Percentiles rank a stretch among this genome's conserved stretches.
phyloP scores from a whole-genome alignment of 2,113 vertebrate genomes.

The Oreocharis arfaki region DNA sequence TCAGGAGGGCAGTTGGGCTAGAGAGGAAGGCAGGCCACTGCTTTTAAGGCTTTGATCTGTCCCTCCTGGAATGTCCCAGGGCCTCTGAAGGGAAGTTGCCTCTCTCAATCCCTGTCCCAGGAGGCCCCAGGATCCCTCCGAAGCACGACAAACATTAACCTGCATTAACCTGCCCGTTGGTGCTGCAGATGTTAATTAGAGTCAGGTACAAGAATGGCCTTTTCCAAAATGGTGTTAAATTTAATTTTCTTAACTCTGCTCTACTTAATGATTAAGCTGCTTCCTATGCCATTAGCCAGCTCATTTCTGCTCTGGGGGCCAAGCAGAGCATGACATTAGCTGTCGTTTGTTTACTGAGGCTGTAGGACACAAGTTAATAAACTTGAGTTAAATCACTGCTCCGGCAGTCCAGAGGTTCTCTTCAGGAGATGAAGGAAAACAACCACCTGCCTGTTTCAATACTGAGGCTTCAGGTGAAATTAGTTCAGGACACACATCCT shows the following conservation, averaged over 20 bases:
- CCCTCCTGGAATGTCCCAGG: slow-evolving; percentile 10
- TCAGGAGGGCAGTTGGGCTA: not conserved
- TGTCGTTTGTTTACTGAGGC: not conserved
- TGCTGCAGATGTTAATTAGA: slow-evolving; percentile 50
- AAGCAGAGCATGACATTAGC: slow-evolving; percentile 10
- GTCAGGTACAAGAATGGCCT: slow-evolving; percentile 10
- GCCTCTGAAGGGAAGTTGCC: not conserved
- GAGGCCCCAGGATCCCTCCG: not conserved
- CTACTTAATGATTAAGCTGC: slow-evolving; percentile 61
- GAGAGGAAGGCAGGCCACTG: not conserved
- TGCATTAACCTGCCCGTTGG: slow-evolving; percentile 47
- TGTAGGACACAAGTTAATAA: slow-evolving; percentile 49
- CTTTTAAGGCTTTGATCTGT: slow-evolving; percentile 48
- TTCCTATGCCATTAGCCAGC: slow-evolving; percentile 38
- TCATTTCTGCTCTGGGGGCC: slow-evolving; percentile 37
- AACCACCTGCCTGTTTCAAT: not conserved
- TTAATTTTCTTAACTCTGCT: slow-evolving; percentile 64
- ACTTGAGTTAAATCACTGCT: slow-evolving; percentile 12
- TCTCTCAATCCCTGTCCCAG: not conserved
- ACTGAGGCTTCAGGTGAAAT: not conserved
- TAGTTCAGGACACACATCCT: not conserved
- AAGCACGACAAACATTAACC: slow-evolving; percentile 60
- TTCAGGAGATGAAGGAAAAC: not conserved
- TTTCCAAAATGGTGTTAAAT: slow-evolving; percentile 61
- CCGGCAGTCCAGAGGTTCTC: not conserved